Evolutionary conservation across 2,888 invertebrate genomes (phyloP).

Genomic region (Oscheius myriophilus): DNA sequence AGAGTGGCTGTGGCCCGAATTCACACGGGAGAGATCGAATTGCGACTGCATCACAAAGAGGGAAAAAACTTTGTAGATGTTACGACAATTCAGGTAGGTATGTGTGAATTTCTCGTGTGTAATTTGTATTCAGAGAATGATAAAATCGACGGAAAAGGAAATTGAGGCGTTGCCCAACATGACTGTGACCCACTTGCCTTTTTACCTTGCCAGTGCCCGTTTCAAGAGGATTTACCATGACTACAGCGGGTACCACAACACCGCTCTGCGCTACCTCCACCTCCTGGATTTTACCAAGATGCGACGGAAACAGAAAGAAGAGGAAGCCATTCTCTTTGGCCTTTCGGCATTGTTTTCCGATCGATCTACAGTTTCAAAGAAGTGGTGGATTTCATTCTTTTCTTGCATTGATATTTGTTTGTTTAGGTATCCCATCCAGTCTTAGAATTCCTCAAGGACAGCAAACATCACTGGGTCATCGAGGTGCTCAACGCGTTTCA

Average conservation of each 20-base stretch:
- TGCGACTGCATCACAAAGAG: constrained; percentile 72
- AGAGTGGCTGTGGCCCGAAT: constrained; percentile 84
- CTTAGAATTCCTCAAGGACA: no score
- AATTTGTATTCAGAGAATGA: constrained; percentile 37
- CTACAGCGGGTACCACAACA: constrained; percentile 92
- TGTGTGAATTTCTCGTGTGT: background rate
- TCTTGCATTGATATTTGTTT: no score
- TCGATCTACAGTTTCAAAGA: no score
- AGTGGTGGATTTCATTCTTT: no score
- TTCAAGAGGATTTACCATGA: constrained; percentile 77
- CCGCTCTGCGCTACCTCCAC: constrained; percentile 84
- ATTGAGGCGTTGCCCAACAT: constrained; percentile 57
- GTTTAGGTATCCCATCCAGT: no score
- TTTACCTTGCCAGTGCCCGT: constrained; percentile 63
- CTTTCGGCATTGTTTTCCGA: constrained; percentile 92
- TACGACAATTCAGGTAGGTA: constrained; percentile 49
- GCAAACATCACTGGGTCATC: no score
- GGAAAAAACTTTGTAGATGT: constrained; percentile 72
- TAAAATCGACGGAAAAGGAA: constrained; percentile 58
- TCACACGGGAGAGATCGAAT: constrained; percentile 79
- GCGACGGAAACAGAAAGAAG: constrained; percentile 51
- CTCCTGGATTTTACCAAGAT: constrained; percentile 64
- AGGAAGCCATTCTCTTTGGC: constrained; percentile 85
- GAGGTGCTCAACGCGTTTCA: no score
- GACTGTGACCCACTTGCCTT: constrained; percentile 67